These are phyloP conservation scores for Syngnathus floridae DNA, from an alignment of 2,113 vertebrate genomes.

Conservation along the genomic window DNA sequence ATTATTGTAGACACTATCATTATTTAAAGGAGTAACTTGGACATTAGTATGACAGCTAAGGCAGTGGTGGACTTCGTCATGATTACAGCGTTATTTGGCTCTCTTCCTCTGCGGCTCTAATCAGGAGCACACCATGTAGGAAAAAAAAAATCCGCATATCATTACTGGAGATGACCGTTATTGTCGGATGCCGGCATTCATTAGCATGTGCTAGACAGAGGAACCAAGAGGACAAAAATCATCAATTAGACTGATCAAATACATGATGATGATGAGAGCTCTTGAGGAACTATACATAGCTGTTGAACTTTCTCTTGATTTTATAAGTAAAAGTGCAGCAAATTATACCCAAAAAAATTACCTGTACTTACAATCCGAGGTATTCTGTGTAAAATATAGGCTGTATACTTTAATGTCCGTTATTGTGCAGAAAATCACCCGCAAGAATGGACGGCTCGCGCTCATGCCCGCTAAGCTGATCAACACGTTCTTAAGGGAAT, in stretches of 20 bases:
- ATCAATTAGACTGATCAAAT: constrained; percentile 89
- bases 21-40: not conserved
- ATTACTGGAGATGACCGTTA: constrained; percentile 80
- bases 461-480: not conserved
- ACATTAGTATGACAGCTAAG: not conserved
- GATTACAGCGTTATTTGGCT: constrained; percentile 22
- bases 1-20: not conserved
- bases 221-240: constrained; percentile 93
- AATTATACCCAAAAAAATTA: not conserved
- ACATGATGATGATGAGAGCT: constrained; percentile 68
- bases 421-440: not conserved
- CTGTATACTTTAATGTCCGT: not conserved
- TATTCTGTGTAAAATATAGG: not conserved
- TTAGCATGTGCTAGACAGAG: constrained; percentile 85
- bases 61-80: not conserved
- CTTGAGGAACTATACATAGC: constrained; percentile 69
- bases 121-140: constrained; percentile 34
- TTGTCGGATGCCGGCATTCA: constrained; percentile 82
- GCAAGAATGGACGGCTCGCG: not conserved
- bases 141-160: constrained; percentile 30
- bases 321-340: constrained; percentile 6
- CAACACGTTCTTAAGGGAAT: constrained; percentile 6
- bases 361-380: not conserved
- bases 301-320: constrained; percentile 53
- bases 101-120: constrained; percentile 25